These are phyloP conservation scores for Protophormia terraenovae DNA, from an alignment of 2,888 invertebrate species.

Conservation along the genomic window DNA sequence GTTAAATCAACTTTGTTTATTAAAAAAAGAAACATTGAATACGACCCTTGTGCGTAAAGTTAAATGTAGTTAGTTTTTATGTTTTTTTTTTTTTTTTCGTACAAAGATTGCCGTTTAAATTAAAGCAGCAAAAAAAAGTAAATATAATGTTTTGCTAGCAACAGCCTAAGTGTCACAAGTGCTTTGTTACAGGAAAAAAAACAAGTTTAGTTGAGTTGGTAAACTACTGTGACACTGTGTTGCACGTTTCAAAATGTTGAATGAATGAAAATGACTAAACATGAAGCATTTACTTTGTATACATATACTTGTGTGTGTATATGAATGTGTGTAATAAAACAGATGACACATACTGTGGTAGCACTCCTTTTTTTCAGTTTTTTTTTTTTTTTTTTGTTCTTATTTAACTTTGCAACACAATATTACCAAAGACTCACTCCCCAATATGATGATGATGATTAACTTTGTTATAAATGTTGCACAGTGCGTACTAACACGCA, in stretches of 20 bases:
- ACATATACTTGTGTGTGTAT: background rate
- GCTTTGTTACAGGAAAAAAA: slow-evolving; percentile 17
- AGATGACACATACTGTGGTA: slow-evolving; percentile 43
- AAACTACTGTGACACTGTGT: slow-evolving; percentile 8
- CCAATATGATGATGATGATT: slow-evolving; percentile 32
- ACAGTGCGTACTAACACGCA: slow-evolving; percentile 12
- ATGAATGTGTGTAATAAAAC: background rate
- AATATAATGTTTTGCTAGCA: slow-evolving; percentile 9
- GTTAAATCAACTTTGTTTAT: slow-evolving; percentile 33
- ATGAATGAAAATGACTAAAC: slow-evolving; percentile 12
- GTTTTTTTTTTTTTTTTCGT: background rate
- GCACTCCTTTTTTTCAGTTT: slow-evolving; percentile 22
- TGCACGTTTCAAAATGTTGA: slow-evolving; percentile 31
- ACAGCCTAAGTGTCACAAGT: slow-evolving; percentile 62
- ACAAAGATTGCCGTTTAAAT: background rate
- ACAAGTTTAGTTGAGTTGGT: slow-evolving; percentile 45
- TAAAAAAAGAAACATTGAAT: background rate
- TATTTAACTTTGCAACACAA: background rate
- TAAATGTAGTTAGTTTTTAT: slow-evolving; percentile 41
- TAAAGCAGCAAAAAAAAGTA: background rate
- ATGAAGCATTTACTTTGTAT: background rate
- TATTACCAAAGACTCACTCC: background rate
- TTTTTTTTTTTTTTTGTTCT: background rate
- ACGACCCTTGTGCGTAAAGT: slow-evolving; percentile 44
- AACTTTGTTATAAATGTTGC: slow-evolving; percentile 50